Conservation (phyloP, 1,140 invertebrate species). For the Drosophila ficusphila region DNA sequence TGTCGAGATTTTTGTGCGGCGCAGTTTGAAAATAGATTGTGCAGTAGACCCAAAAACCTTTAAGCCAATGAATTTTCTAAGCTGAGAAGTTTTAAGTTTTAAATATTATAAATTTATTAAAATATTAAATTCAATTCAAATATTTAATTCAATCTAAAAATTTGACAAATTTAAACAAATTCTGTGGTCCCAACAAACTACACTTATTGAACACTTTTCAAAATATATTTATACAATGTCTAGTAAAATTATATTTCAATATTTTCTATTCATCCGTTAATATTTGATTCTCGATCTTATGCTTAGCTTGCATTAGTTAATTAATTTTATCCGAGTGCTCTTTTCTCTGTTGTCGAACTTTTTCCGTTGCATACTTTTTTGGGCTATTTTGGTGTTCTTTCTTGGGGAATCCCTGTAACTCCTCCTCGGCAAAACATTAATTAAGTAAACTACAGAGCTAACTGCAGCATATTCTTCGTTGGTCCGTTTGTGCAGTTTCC, state of each 20-base stretch:
- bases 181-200: too few species aligned
- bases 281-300: not conserved
- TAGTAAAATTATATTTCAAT: too few species aligned
- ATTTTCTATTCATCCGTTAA: too few species aligned
- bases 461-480: slow-evolving; percentile 35
- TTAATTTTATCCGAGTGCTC: slow-evolving; percentile 10
- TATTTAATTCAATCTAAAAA: too few species aligned
- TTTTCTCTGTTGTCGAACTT: slow-evolving; percentile 2
- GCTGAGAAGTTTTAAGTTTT: too few species aligned
- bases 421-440: slow-evolving; percentile 24
- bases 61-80: not conserved
- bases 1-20: slow-evolving; percentile 51
- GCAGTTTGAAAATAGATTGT: slow-evolving; percentile 13
- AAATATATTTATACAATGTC: not conserved
- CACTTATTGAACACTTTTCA: too few species aligned
- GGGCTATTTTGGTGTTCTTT: slow-evolving; percentile 3
- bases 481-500: slow-evolving; percentile 41
- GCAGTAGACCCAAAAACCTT: not conserved
- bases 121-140: not conserved
- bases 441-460: slow-evolving; percentile 42
- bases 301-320: not conserved
- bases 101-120: too few species aligned
- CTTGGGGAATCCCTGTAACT: slow-evolving; percentile 7
- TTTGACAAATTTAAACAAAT: too few species aligned
- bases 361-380: slow-evolving; percentile 31